Evolutionary conservation across 2,888 invertebrate species (phyloP), one percentile per base, ranked within the genome.

Genomic region (Lasioglossum vierecki): DNA sequence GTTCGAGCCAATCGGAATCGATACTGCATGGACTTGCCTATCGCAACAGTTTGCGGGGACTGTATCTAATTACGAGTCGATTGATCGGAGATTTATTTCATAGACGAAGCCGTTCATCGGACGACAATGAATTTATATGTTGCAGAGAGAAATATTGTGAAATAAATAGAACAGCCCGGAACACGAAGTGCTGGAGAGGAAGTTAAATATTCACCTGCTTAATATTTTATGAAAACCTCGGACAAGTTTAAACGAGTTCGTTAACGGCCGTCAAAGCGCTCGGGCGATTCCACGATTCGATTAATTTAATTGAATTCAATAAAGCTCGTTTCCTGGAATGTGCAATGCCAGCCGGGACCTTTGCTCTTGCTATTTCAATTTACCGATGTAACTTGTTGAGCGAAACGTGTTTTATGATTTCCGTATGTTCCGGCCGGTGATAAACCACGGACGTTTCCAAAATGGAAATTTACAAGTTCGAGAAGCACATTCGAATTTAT

Each of bases 1-100:
- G 63, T 75, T 79, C 76, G 71, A 84, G 82, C 66, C 85, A 82
- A 85, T 84, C 82, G 74, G 46, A 74, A 80, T 80, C 79, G 74
- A 84, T 77, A 80, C 74, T 22, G 44, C 3, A 60, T 46, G 41
- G 44, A 49, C 71, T 46, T 41, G 49, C 41, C 53, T 35, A n/a
- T 30, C 49, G 35, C 15, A 35, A 30, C 13, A 11, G 46, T 4
- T 60, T 4, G 60, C 30, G 11, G 60, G 30, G 44, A 46, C 30
- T 39, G 35, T 22, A 68, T 8, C 18, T 68, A 35, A 22, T 46
- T 39, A 68, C 1, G 22, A 68, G 66, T 2, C 11, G 11, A 15
- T 63, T 18, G 30, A 63, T 30, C 15, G 8, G 5, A 5, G 30
- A 30, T 30, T 63, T 18, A 63, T 63, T 49, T 49, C 22, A 9